Percentiles rank a stretch among this genome's conserved stretches.
Evolutionary conservation across 2,888 invertebrate species (phyloP).

Genomic region (Axea sp.): DNA sequence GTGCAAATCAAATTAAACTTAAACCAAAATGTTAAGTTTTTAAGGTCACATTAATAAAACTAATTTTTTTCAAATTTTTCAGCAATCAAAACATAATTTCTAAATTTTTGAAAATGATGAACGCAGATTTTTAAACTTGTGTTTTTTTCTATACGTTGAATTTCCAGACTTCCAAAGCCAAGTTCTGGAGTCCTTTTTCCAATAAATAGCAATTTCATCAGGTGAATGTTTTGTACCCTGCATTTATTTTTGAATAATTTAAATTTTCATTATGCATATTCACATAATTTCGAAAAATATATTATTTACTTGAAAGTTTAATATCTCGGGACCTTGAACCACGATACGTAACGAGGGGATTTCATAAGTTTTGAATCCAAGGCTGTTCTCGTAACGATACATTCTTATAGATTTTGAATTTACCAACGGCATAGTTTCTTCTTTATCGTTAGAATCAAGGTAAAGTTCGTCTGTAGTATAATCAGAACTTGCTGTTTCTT

Average conservation of each 20-base stretch:
- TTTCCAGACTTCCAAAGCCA: constrained; percentile 82
- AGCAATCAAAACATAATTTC: too few species aligned
- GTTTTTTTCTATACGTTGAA: constrained; percentile 65
- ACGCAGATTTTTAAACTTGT: constrained; percentile 44
- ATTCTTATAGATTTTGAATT: constrained; percentile 66
- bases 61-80: too few species aligned
- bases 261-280: not conserved
- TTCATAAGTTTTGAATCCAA: constrained; percentile 69
- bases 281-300: too few species aligned
- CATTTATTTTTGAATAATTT: not conserved
- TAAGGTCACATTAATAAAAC: too few species aligned
- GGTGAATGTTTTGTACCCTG: constrained; percentile 82
- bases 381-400: constrained; percentile 64
- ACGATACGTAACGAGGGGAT: constrained; percentile 69
- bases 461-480: constrained; percentile 67
- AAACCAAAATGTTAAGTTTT: too few species aligned
- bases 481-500: constrained; percentile 66
- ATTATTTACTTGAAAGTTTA: constrained; percentile 72
- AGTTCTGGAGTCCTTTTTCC: constrained; percentile 87
- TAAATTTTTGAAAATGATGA: constrained; percentile 1
- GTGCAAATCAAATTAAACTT: too few species aligned
- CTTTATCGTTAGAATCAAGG: constrained; percentile 47
- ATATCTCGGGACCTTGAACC: constrained; percentile 71
- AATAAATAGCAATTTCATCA: constrained; percentile 83
- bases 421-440: constrained; percentile 51